A percentile compares a stretch with the other conserved stretches of the same genome.
Evolutionary conservation across 2,888 invertebrate genomes (phyloP).

Genomic region (Phortica magna): DNA sequence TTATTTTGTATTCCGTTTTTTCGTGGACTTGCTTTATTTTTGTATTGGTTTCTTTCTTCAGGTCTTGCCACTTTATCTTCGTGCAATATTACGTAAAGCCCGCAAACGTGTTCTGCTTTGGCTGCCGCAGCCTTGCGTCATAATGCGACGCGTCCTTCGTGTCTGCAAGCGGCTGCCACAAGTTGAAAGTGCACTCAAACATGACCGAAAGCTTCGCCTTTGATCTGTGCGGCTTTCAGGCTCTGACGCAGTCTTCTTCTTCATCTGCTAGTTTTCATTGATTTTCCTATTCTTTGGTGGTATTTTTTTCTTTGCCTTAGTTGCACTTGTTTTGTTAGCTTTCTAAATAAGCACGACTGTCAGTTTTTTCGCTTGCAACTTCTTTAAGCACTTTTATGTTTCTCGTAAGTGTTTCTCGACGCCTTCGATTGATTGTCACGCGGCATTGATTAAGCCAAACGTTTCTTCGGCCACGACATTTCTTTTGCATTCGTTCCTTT

Average conservation of each 20-base stretch:
- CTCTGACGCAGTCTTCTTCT: not conserved
- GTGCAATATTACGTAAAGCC: not conserved
- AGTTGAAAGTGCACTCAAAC: conserved; percentile 28
- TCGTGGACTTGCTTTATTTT: not conserved
- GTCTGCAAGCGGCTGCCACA: not conserved
- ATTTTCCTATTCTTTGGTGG: not conserved
- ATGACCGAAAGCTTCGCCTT: conserved; percentile 35
- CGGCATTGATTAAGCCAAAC: conserved; percentile 30
- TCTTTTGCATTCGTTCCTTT: conserved; percentile 12
- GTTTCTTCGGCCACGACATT: not conserved
- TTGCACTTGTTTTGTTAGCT: not conserved
- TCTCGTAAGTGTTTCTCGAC: conserved; percentile 8
- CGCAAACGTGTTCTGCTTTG: conserved; percentile 1
- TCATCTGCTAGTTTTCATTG: not conserved
- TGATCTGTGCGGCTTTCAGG: conserved; percentile 25
- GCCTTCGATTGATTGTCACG: conserved; percentile 57
- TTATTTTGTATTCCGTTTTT: not conserved
- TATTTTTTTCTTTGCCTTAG: not conserved
- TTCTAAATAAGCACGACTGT: too few species aligned
- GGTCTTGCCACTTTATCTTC: not conserved
- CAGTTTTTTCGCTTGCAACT: not conserved
- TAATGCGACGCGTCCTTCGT: not conserved
- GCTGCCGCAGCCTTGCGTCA: not conserved
- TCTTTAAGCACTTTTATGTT: not conserved
- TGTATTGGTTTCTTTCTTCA: not conserved